These are phyloP conservation scores for Diadumene lineata DNA, from an alignment of 92 coral and sea anemone genomes.

Conservation along the genomic window DNA sequence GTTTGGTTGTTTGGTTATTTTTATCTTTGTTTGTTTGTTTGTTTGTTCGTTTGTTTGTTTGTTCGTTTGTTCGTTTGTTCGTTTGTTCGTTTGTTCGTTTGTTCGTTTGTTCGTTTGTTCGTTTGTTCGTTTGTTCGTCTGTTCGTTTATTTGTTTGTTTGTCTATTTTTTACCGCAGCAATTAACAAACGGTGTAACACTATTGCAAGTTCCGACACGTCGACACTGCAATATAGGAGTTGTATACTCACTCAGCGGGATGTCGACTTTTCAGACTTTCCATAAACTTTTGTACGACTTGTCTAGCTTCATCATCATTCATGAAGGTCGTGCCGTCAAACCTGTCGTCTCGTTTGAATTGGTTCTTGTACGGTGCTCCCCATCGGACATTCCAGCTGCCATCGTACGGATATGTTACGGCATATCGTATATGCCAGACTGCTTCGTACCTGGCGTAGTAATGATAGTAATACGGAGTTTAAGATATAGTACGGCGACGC, in stretches of 20 bases:
- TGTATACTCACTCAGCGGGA: constrained; percentile 31
- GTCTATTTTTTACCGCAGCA: too few relatives aligned
- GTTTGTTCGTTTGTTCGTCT: too few relatives aligned
- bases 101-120: too few relatives aligned
- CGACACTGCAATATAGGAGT: too few relatives aligned
- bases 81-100: too few relatives aligned
- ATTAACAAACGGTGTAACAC: too few relatives aligned
- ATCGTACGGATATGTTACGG: constrained; percentile 69
- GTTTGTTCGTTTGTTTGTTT: too few relatives aligned
- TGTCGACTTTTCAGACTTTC: constrained; percentile 17
- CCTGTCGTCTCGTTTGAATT: constrained; percentile 51
- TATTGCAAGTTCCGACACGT: too few relatives aligned
- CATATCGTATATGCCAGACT: constrained; percentile 54
- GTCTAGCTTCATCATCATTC: constrained; percentile 42
- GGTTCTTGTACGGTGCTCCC: constrained; percentile 38
- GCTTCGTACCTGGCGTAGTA: constrained; percentile 43
- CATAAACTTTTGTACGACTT: constrained; percentile 27
- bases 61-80: too few relatives aligned
- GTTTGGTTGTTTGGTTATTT: too few relatives aligned
- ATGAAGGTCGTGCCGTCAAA: constrained; percentile 21
- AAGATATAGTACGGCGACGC: not conserved
- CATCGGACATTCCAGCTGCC: constrained; percentile 50
- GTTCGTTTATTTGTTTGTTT: too few relatives aligned
- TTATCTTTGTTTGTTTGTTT: too few relatives aligned
- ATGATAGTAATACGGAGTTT: not conserved